phyloP scores from a whole-genome alignment of 2,113 vertebrate species.

The Esox niger region DNA sequence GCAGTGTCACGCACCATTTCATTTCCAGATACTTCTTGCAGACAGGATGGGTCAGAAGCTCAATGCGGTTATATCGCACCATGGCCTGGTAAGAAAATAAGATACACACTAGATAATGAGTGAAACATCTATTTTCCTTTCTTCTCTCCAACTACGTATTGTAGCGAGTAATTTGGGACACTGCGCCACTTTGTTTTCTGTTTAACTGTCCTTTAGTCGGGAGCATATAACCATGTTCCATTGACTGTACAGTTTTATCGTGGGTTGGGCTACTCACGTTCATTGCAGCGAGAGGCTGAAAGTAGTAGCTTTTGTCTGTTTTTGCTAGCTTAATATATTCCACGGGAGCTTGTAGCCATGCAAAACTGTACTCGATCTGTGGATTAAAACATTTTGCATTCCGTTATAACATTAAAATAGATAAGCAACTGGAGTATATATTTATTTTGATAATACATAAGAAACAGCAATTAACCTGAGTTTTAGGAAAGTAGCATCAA shows the following conservation, averaged over 20 bases:
- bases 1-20: constrained; percentile 79
- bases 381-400: not conserved
- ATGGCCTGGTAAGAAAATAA: constrained; percentile 69
- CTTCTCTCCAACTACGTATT: not conserved
- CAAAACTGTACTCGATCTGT: constrained; percentile 84
- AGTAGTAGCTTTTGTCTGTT: constrained; percentile 43
- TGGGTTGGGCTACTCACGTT: constrained; percentile 66
- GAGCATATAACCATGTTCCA: too few relatives aligned
- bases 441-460: not conserved
- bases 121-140: not conserved
- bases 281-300: constrained; percentile 76
- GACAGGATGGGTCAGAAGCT: constrained; percentile 83
- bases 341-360: constrained; percentile 80
- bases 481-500: not conserved
- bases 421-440: not conserved
- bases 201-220: too few relatives aligned
- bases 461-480: not conserved
- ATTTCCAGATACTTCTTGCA: constrained; percentile 87
- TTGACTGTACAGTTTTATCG: too few relatives aligned
- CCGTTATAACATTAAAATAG: not conserved
- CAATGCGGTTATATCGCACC: constrained; percentile 81
- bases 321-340: constrained; percentile 54
- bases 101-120: not conserved
- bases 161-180: not conserved
- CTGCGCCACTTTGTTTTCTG: too few relatives aligned